Conservation (phyloP, 2,888 invertebrate species). For the Gordius sp. region DNA sequence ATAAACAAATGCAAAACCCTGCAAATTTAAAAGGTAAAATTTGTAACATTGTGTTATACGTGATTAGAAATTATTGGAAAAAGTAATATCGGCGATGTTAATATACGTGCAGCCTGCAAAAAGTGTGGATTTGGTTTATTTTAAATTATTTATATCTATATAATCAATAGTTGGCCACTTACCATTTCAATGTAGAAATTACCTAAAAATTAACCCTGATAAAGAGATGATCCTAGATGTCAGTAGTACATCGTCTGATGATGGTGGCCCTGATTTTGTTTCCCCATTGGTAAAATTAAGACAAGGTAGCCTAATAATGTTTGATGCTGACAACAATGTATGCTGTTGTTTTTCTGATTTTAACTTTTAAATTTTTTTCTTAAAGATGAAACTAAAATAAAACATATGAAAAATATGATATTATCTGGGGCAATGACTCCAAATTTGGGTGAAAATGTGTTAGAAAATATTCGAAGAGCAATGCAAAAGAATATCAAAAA, state of each 20-base stretch:
- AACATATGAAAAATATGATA: constrained; percentile 14
- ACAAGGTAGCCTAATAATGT: not conserved
- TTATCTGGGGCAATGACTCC: not conserved
- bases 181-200: constrained; percentile 14
- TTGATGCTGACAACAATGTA: too few species aligned
- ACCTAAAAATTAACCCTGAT: not conserved
- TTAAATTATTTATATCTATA: constrained; percentile 3
- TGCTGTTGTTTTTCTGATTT: not conserved
- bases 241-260: constrained; percentile 6
- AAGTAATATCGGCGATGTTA: not conserved
- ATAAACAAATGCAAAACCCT: not conserved
- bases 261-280: not conserved
- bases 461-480: not conserved
- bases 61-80: constrained; percentile 5
- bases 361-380: not conserved
- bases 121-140: constrained; percentile 8
- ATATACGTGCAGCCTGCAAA: constrained; percentile 10
- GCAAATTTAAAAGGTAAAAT: not conserved
- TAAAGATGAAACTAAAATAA: constrained; percentile 10
- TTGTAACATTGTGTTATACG: not conserved
- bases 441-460: not conserved
- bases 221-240: constrained; percentile 14
- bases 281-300: constrained; percentile 9
- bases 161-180: constrained; percentile 5
- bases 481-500: not conserved